Percentiles rank a stretch among this genome's conserved stretches.
These are phyloP conservation scores for Gasteruption jaculator DNA, from an alignment of 2,888 invertebrate genomes.

Conservation along the genomic window DNA sequence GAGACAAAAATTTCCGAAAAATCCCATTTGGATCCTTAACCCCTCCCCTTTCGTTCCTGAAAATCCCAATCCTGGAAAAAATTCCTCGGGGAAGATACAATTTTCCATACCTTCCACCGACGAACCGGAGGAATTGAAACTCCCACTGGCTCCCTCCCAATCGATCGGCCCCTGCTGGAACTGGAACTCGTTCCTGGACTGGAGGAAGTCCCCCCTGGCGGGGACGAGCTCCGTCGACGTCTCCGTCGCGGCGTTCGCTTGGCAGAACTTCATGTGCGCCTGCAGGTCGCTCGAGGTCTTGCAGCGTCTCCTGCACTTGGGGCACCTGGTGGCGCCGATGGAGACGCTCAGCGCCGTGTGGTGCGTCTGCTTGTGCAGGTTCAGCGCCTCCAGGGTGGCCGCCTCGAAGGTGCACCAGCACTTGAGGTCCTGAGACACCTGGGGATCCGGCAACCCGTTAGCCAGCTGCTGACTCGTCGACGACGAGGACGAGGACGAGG, in stretches of 20 bases:
- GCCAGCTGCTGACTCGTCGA: no score
- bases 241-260: conserved; percentile 26
- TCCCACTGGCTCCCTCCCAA: conserved; percentile 40
- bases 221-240: conserved; percentile 30
- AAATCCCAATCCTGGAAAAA: no score
- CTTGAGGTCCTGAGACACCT: conserved; percentile 60
- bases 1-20: no score
- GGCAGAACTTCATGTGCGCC: conserved; percentile 71
- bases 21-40: no score
- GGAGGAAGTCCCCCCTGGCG: no score
- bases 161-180: no score
- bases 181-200: no score
- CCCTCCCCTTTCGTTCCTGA: no score
- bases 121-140: conserved; percentile 42
- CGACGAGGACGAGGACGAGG: conserved; percentile 62
- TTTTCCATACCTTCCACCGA: conserved; percentile 37
- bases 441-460: conserved; percentile 66
- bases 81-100: no score
- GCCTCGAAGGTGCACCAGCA: conserved; percentile 50
- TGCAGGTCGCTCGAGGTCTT: conserved; percentile 78
- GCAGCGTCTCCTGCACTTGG: conserved; percentile 81
- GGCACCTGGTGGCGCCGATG: conserved; percentile 73
- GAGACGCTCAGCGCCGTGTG: conserved; percentile 47
- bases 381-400: conserved; percentile 39
- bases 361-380: conserved; percentile 44